These are phyloP conservation scores for Pyrocephalus nanus DNA, from an alignment of 2,797 vertebrate species.

Conservation along the genomic window DNA sequence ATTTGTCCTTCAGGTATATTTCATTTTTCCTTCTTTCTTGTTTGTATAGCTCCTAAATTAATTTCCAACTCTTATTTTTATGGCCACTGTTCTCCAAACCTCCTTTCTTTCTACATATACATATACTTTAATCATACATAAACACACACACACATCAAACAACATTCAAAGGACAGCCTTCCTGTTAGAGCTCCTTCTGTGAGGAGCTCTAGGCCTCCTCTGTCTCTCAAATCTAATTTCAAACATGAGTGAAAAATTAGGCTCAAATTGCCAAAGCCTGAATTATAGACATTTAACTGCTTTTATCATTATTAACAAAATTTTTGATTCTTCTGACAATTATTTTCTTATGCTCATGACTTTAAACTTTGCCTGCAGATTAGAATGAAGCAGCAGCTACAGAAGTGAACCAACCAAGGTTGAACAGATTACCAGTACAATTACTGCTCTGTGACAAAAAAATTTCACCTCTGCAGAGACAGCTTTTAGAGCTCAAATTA, in stretches of 20 bases:
- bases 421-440: not conserved
- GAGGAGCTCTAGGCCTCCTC: not conserved
- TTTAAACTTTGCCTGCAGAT: not conserved
- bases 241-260: not conserved
- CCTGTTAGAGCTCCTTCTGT: rapidly evolving
- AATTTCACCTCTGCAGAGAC: not conserved
- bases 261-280: not conserved
- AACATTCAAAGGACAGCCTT: not conserved
- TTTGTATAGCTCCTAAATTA: not conserved
- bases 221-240: not conserved
- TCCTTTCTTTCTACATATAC: not conserved
- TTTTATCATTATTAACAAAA: not conserved
- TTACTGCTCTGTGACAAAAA: not conserved
- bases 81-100: not conserved
- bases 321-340: not conserved
- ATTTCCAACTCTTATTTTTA: not conserved
- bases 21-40: not conserved
- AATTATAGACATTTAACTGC: not conserved
- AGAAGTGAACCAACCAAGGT: not conserved
- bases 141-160: not conserved
- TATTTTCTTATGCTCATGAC: not conserved
- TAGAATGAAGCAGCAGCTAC: not conserved
- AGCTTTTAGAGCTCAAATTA: not conserved
- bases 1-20: not conserved
- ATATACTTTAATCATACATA: not conserved